phyloP scores from a whole-genome alignment of 2,888 invertebrate genomes.

The Fragum fragum region DNA sequence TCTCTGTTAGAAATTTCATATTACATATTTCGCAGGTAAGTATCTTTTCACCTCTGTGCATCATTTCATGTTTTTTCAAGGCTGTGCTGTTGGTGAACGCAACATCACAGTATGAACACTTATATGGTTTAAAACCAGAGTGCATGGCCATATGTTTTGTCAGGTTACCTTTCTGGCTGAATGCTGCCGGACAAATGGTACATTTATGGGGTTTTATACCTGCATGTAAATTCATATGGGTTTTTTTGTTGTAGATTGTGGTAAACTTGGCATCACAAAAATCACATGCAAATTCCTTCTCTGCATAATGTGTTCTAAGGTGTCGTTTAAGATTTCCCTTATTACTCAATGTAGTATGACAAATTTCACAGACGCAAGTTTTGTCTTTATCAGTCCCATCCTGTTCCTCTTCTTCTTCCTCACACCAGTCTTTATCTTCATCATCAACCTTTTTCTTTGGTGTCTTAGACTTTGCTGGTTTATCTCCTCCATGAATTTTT shows the following conservation, averaged over 20 bases:
- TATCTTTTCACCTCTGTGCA: background rate
- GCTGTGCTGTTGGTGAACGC: background rate
- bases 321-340: background rate
- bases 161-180: background rate
- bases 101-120: constrained; percentile 12
- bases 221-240: background rate
- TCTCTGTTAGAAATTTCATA: background rate
- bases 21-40: background rate
- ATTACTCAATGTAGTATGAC: background rate
- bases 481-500: background rate
- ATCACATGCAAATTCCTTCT: constrained; percentile 1
- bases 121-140: constrained; percentile 2
- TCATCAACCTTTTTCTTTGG: background rate
- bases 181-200: background rate
- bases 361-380: background rate
- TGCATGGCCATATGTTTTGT: background rate
- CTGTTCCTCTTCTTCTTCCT: background rate
- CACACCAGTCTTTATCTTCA: background rate
- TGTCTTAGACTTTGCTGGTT: background rate
- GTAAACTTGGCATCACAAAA: constrained; percentile 1
- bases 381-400: background rate
- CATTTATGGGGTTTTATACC: background rate
- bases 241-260: background rate
- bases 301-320: background rate
- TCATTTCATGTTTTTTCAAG: constrained; percentile 9